Evolutionary conservation across 2,888 invertebrate genomes (phyloP).

Genomic region (Agrilus mali): DNA sequence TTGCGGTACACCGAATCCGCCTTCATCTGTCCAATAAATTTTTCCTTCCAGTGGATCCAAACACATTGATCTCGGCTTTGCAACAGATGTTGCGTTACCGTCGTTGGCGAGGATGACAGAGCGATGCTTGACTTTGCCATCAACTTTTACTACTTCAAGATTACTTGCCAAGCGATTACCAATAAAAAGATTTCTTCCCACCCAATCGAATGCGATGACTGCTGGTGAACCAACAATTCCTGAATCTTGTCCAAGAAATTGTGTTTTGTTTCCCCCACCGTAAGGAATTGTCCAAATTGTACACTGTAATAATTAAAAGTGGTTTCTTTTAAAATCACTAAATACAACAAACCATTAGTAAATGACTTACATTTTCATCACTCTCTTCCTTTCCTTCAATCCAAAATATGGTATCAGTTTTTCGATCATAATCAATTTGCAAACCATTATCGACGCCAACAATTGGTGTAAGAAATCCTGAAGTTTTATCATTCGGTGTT

Average conservation of each 20-base stretch:
- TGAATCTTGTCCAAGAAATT: constrained; percentile 66
- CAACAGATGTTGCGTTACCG: constrained; percentile 73
- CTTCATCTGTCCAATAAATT: constrained; percentile 94
- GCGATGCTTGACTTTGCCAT: constrained; percentile 72
- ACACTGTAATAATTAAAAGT: constrained; percentile 39
- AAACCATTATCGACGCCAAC: constrained; percentile 80
- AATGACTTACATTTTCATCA: constrained; percentile 44
- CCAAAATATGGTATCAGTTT: constrained; percentile 77
- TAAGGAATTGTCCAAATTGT: constrained; percentile 77
- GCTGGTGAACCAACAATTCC: constrained; percentile 88
- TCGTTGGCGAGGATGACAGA: constrained; percentile 82
- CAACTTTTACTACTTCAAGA: constrained; percentile 77
- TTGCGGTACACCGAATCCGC: constrained; percentile 75
- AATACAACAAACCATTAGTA: not conserved
- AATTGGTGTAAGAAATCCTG: constrained; percentile 72
- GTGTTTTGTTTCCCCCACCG: constrained; percentile 71
- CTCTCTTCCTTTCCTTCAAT: constrained; percentile 67
- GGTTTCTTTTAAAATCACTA: not conserved
- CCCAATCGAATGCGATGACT: constrained; percentile 91
- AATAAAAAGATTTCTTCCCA: constrained; percentile 87
- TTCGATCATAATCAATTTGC: constrained; percentile 85
- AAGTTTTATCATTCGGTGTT: constrained; percentile 60
- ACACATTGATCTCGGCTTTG: constrained; percentile 75
- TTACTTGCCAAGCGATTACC: constrained; percentile 83
- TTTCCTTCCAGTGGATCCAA: constrained; percentile 90